Base-by-base conservation (phyloP, 92 coral and sea anemone species). In the Porites lobata region DNA sequence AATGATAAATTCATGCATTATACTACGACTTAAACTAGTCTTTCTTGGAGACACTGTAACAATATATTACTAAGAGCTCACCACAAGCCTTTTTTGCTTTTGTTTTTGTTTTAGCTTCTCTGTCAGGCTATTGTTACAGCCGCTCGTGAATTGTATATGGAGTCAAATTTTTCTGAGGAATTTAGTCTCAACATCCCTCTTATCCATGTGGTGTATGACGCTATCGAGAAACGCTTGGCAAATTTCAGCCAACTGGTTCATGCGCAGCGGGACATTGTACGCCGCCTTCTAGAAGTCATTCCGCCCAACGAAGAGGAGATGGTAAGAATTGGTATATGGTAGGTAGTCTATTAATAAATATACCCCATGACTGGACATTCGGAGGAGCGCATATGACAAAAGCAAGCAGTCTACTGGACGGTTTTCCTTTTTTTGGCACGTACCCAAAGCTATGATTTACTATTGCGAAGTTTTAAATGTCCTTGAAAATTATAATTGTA, bases 181-280 rank as follows among this genome's bases (percentile, higher is more conserved):
- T 89, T 91, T 38, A 65, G 19, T 29, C 85, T 91, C 65, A 90
- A 85, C 81, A 70, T 94, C 65, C 83, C 95, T 15, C 21, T 86
- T 18, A 79, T 94, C 69, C 93, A 94, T 57, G 90, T 92, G 50
- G 95, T 68, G 8, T 78, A 86, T 64, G 88, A 82, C 6, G 88
- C 59, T 68, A 84, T 94, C 50, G 88, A 94, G 64, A 76, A 89
- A 61, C 89, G 96, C 13, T 76, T 94, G 50, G 75, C 83, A 66
- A 80, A 84, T 91, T 90, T 94, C 59, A 75, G 87, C 58, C 95
- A 89, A 62, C 92, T 94, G 20, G 93, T 94, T 15, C 88, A 74
- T 56, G 82, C 90, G 21, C 87, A 89, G 52, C 93, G 95, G 22
- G 88, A 77, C 64, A 87, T 89, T 63, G 95, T 94, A 5, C 54